Percentiles rank a stretch among this genome's conserved stretches.
Evolutionary conservation across 30 jellyfish, hydroid and myxozoan species (phyloP).

Genomic region (Aurelia coerulea): DNA sequence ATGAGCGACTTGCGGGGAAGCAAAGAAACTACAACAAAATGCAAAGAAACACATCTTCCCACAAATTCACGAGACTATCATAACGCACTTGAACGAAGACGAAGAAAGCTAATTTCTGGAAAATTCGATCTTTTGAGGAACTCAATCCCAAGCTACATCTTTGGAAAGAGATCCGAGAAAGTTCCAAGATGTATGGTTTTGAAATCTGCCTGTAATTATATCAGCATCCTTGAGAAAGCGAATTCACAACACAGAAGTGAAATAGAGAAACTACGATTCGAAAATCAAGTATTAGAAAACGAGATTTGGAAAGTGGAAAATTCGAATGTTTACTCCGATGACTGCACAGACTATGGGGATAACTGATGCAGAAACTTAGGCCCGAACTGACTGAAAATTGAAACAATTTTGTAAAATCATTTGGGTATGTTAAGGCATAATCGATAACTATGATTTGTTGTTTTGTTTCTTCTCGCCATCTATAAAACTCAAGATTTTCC

Average conservation of each 20-base stretch:
- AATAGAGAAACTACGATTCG: slow-evolving; percentile 46
- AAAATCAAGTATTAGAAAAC: slow-evolving; percentile 50
- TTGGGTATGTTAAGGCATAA: too few relatives aligned
- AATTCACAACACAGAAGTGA: slow-evolving; percentile 54
- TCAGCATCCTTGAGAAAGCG: slow-evolving; percentile 57
- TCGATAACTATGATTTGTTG: too few relatives aligned
- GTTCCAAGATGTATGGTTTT: slow-evolving; percentile 65
- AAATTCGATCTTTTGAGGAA: slow-evolving; percentile 46
- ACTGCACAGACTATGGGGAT: not conserved
- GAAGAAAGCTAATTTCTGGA: slow-evolving; percentile 65
- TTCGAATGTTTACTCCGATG: not conserved
- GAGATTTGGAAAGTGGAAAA: slow-evolving; percentile 57
- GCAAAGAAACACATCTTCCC: not conserved
- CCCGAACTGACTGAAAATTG: too few relatives aligned
- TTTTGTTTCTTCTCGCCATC: too few relatives aligned
- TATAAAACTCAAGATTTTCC: too few relatives aligned
- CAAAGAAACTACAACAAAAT: not conserved
- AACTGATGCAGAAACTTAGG: not conserved
- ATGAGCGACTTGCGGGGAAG: slow-evolving; percentile 13
- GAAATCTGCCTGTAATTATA: slow-evolving; percentile 72
- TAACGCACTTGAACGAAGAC: slow-evolving; percentile 70
- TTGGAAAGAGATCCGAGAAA: slow-evolving; percentile 40
- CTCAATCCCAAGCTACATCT: slow-evolving; percentile 58
- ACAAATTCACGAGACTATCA: slow-evolving; percentile 70
- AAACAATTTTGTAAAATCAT: too few relatives aligned